Evolutionary conservation across 30 jellyfish, hydroid and myxozoan genomes (phyloP).

Genomic region (Aurelia aurita complex sp. Pacific): DNA sequence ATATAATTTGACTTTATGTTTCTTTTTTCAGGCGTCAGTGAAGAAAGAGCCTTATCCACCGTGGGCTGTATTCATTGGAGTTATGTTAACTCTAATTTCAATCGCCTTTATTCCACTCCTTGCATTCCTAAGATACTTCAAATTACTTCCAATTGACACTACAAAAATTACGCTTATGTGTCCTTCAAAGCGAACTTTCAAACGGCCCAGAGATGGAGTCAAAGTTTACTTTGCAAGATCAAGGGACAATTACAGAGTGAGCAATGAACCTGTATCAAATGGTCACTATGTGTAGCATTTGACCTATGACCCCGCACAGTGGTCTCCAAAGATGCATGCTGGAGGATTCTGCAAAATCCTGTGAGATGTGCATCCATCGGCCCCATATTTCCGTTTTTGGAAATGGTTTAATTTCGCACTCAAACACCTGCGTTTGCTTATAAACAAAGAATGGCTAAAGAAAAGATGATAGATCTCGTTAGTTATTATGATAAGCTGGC

Average conservation of each 20-base stretch:
- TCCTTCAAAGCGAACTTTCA: conserved; percentile 37
- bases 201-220: conserved; percentile 18
- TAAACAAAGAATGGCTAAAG: too few species aligned
- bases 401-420: too few species aligned
- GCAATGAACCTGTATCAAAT: conserved; percentile 6
- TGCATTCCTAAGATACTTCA: conserved; percentile 82
- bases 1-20: neutral
- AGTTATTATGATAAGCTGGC: too few species aligned
- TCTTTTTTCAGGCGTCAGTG: conserved; percentile 69
- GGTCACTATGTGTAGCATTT: conserved; percentile 41
- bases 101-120: conserved; percentile 82
- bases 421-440: too few species aligned
- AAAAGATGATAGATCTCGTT: too few species aligned
- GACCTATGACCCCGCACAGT: neutral
- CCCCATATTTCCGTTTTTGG: too few species aligned
- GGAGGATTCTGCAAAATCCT: too few species aligned
- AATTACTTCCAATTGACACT: conserved; percentile 52
- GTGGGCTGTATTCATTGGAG: conserved; percentile 93
- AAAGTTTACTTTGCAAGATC: conserved; percentile 61
- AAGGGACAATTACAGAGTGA: conserved; percentile 4
- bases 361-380: too few species aligned
- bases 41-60: conserved; percentile 74
- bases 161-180: conserved; percentile 32
- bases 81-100: conserved; percentile 73
- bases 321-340: too few species aligned